These are phyloP conservation scores for Thereva unica DNA, from an alignment of 2,888 invertebrate genomes.

Conservation along the genomic window DNA sequence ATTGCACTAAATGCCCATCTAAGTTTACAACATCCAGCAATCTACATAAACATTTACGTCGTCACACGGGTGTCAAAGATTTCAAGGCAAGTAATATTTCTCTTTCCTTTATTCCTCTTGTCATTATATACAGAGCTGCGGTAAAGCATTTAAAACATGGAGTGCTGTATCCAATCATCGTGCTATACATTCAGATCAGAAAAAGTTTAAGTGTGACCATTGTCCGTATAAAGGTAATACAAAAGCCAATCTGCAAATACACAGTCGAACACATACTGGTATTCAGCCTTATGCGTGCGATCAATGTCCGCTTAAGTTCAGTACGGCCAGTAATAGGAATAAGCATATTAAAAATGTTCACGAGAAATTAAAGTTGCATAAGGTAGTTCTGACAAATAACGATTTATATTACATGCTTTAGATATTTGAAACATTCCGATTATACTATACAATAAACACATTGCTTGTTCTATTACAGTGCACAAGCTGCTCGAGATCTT, in stretches of 20 bases:
- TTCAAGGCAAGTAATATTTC: conserved; percentile 41
- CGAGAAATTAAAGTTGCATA: conserved; percentile 41
- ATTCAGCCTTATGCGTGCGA: conserved; percentile 42
- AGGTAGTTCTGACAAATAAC: conserved; percentile 30
- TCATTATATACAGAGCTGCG: conserved; percentile 38
- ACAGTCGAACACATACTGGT: conserved; percentile 42
- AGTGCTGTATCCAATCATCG: conserved; percentile 43
- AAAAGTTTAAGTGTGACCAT: conserved; percentile 40
- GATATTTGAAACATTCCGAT: not conserved
- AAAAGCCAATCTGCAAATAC: conserved; percentile 43
- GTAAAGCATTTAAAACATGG: conserved; percentile 43
- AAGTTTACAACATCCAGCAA: conserved; percentile 42
- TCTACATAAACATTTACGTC: conserved; percentile 42
- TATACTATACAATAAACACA: not conserved
- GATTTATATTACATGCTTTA: not conserved
- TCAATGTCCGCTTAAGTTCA: conserved; percentile 42
- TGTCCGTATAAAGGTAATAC: conserved; percentile 41
- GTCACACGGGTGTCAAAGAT: conserved; percentile 42
- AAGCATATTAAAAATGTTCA: conserved; percentile 44
- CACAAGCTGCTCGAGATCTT: conserved; percentile 39
- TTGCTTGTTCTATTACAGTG: conserved; percentile 36
- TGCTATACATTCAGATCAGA: conserved; percentile 40
- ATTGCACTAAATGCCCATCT: conserved; percentile 37
- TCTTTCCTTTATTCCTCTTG: conserved; percentile 16
- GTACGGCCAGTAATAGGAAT: conserved; percentile 42